Evolutionary conservation across 2,888 invertebrate species (phyloP).

Genomic region (Polyommatus icarus): DNA sequence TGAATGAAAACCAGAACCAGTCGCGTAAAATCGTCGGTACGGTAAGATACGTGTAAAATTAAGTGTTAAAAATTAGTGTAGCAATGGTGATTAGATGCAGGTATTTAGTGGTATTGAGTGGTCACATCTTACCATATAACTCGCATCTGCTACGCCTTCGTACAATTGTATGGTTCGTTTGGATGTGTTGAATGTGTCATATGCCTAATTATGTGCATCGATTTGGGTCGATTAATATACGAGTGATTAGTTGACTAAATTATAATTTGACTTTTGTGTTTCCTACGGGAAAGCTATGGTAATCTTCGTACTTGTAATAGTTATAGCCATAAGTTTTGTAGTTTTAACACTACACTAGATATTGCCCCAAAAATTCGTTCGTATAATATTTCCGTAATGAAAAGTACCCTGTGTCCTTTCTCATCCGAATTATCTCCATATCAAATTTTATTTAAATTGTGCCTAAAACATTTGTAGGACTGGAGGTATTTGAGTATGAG

Average conservation of each 20-base stretch:
- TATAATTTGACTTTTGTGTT: too few relatives aligned
- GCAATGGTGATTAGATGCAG: slow-evolving; percentile 79
- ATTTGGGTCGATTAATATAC: slow-evolving; percentile 51
- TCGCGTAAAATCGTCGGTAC: slow-evolving; percentile 70
- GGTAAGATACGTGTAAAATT: slow-evolving; percentile 78
- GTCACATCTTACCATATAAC: slow-evolving; percentile 67
- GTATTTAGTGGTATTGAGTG: slow-evolving; percentile 75
- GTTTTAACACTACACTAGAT: too few relatives aligned
- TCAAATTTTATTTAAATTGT: too few relatives aligned
- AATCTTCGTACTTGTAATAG: too few relatives aligned
- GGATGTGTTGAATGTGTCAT: slow-evolving; percentile 74
- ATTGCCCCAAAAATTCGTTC: too few relatives aligned
- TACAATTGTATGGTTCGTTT: slow-evolving; percentile 75
- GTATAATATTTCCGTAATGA: too few relatives aligned
- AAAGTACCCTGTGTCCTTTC: too few relatives aligned
- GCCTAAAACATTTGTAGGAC: too few relatives aligned
- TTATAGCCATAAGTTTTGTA: too few relatives aligned
- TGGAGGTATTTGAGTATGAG: too few relatives aligned
- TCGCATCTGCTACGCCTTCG: slow-evolving; percentile 69
- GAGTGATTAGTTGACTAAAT: not conserved
- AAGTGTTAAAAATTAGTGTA: slow-evolving; percentile 80
- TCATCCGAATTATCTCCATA: too few relatives aligned
- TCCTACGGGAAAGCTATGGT: too few relatives aligned
- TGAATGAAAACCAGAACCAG: slow-evolving; percentile 36
- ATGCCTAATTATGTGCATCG: slow-evolving; percentile 75